phyloP scores from a whole-genome alignment of 2,888 invertebrate species.

The Kuschelorhynchus macadamiae region DNA sequence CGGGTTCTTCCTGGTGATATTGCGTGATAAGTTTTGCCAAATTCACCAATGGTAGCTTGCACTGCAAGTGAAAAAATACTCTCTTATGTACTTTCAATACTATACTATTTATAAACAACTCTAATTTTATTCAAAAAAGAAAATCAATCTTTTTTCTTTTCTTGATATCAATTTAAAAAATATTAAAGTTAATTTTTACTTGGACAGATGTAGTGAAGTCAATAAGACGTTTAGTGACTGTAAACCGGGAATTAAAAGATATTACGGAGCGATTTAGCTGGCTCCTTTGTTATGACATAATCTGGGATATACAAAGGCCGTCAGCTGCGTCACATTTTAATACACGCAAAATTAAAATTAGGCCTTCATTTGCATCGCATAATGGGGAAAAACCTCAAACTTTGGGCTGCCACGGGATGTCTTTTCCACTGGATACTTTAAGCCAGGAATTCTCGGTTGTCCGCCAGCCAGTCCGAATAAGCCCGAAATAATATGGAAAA shows the following conservation, averaged over 20 bases:
- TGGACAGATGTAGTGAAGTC: too few species aligned
- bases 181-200: too few species aligned
- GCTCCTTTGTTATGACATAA: conserved; percentile 67
- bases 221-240: conserved; percentile 44
- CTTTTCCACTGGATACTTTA: conserved; percentile 46
- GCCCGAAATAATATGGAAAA: conserved; percentile 33
- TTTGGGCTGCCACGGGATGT: conserved; percentile 49
- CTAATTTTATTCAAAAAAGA: too few species aligned
- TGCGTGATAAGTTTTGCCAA: too few species aligned
- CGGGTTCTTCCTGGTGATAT: too few species aligned
- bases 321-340: conserved; percentile 73
- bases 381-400: conserved; percentile 70
- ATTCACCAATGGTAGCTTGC: too few species aligned
- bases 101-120: too few species aligned
- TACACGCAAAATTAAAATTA: conserved; percentile 76
- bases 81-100: too few species aligned
- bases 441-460: conserved; percentile 42
- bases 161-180: too few species aligned
- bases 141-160: too few species aligned
- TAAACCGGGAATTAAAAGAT: conserved; percentile 54
- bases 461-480: conserved; percentile 44
- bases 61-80: too few species aligned
- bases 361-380: conserved; percentile 74
- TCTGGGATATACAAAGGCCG: conserved; percentile 67
- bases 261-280: conserved; percentile 65